Evolutionary conservation across 35 echinoderm and acorn worm genomes (phyloP), one percentile per base, ranked within the genome.

Genomic region (Anneissia japonica): DNA sequence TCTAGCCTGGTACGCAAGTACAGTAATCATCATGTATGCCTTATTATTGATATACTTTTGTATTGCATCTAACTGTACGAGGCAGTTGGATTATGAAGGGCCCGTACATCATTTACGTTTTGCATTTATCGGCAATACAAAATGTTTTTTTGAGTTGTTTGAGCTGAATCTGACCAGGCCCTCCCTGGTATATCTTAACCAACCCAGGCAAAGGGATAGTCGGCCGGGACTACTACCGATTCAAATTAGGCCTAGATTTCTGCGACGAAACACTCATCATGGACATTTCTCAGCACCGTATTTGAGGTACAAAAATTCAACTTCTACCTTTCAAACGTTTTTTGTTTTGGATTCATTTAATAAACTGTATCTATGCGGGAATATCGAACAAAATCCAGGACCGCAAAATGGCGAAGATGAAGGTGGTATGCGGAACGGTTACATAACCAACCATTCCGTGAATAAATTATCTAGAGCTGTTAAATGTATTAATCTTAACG

Each of bases 11-110:
- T 30, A 23, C 0, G 75, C 81, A 55, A 38, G 32, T 30, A 37
- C 39, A 4, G 17, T 43, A 26, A 73, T 91, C 28, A 86, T 81
- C 81, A 46, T 23, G 30, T 64, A 83, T n/a, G n/a, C n/a, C n/a
- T n/a, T n/a, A n/a, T n/a, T n/a, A n/a, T n/a, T n/a, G n/a, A n/a
- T n/a, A n/a, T n/a, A n/a, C n/a, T n/a, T n/a, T n/a, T n/a, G n/a
- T n/a, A n/a, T n/a, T n/a, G n/a, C n/a, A n/a, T n/a, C n/a, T n/a
- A n/a, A n/a, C n/a, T n/a, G n/a, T n/a, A n/a, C n/a, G n/a, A n/a
- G n/a, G n/a, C n/a, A n/a, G n/a, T n/a, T n/a, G n/a, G n/a, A n/a
- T n/a, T n/a, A n/a, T n/a, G n/a, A n/a, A n/a, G n/a, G n/a, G n/a
- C n/a, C n/a, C n/a, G n/a, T n/a, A n/a, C n/a, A n/a, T n/a, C n/a